A percentile compares a stretch with the other conserved stretches of the same genome.
Conservation (phyloP, 2,113 vertebrate species). For the Microtus richardsoni region DNA sequence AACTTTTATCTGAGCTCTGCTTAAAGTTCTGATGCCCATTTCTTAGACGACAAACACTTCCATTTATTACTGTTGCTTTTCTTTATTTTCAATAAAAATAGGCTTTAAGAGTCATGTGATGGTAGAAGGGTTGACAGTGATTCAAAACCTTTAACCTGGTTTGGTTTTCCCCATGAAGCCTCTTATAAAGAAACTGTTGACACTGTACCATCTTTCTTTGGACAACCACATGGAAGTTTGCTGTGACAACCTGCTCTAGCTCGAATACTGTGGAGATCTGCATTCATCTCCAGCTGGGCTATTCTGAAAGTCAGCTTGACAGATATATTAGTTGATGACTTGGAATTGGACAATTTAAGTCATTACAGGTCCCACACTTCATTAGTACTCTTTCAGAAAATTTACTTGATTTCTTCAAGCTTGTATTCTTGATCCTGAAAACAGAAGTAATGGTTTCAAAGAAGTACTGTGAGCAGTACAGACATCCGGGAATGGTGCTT, state of each 20-base stretch:
- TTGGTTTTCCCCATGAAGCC: not conserved
- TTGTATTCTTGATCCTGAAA: constrained; percentile 17
- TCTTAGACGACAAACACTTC: not conserved
- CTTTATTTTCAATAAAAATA: not conserved
- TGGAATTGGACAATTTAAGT: not conserved
- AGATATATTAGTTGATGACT: not conserved
- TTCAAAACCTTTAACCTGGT: not conserved
- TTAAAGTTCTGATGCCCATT: not conserved
- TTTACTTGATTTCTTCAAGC: not conserved
- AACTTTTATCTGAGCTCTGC: not conserved
- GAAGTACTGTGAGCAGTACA: not conserved
- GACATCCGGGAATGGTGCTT: not conserved
- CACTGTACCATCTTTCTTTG: not conserved
- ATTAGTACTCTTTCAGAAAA: not conserved
- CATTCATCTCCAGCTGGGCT: not conserved
- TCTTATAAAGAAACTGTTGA: not conserved
- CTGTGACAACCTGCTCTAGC: not conserved
- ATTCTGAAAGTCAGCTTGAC: not conserved
- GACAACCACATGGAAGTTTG: not conserved
- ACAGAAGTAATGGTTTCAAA: not conserved
- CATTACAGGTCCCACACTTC: not conserved
- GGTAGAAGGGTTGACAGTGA: not conserved
- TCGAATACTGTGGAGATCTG: not conserved
- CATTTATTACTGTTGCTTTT: not conserved
- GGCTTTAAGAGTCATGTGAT: not conserved